Evolutionary conservation across 2,113 vertebrate genomes (phyloP), one percentile per base, ranked within the genome.

Genomic region (Pterocles orientalis): DNA sequence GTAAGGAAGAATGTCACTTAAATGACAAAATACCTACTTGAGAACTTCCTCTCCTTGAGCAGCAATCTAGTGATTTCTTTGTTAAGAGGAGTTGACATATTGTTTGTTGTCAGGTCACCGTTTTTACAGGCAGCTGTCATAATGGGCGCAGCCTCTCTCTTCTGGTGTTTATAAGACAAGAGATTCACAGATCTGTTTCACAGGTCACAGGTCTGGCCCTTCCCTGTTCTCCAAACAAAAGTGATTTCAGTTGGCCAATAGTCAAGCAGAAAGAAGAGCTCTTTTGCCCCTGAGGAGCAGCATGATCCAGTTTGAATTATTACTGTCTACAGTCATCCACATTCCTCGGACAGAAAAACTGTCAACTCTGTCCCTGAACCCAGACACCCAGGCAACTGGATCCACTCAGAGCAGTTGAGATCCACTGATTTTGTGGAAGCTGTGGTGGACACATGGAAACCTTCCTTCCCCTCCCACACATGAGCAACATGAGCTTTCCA

Each of bases 1-100:
- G 73, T 14, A 56, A 66, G 62, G 88, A 85, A 92, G 50, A 94
- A 87, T 95, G 73, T 78, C 73, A 76, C 89, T 95, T 89, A 68
- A 89, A 87, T 79, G 56, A 91, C 83, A 92, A 92, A 95, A 95
- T 82, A 88, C 51, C 80, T 94, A 66, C 95, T 96, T 91, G 86
- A 96, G 81, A 76, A 79, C 73, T 84, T 95, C 83, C 73, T 94
- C 48, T 80, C 66, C 57, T 71, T 82, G 75, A 96, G 58, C 36
- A 85, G 78, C 58, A 75, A 29, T 26, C 84, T 69, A 72, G 61
- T 0, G 1, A 80, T 53, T 82, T 57, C 71, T 91, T 82, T 95
- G 65, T 87, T 90, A 47, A 82, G 65, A 84, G 45, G 66, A 85
- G 66, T 14, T 82, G 78, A 76, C 57, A 53, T 97, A 95, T 83